Base-by-base conservation (phyloP, 2,888 invertebrate species). In the Baronia brevicornis region DNA sequence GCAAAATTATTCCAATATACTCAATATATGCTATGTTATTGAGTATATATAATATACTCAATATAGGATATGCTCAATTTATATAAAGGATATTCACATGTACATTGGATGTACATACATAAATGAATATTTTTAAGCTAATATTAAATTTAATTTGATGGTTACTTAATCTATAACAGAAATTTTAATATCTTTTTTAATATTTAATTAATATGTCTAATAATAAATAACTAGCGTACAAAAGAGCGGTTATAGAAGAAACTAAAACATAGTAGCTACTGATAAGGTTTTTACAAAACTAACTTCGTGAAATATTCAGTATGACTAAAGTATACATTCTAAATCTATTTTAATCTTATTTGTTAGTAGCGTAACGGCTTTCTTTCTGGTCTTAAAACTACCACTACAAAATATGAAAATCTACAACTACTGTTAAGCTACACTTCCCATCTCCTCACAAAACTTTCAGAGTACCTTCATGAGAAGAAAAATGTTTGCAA, bases 401-500 rank as follows among this genome's bases (percentile, higher is more conserved):
- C 77, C 56, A 51, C 78, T 79, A 78, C 74, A 44, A 53, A 71
- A 62, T 54, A 78, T 73, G 67, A 63, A 46, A 57, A 47, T 54
- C 74, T 77, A 80, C 72, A 55, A 53, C 79, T 80, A 82, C 77
- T 58, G 45, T 71, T 65, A 77, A 74, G 77, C 79, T 79, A 78
- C 56, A 62, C 65, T 71, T 74, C 63, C 69, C 64, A 73, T 75
- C 74, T 79, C 75, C 73, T 77, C 75, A 77, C 71, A 78, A 75
- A 80, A 79, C 77, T 74, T 80, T 77, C 69, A 73, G 67, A 72
- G 73, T 75, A 72, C 73, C 72, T 75, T 77, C 63, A 78, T 78
- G 75, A 80, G 78, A 75, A 82, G 80, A 82, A 84, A 82, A 82
- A 79, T 84, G 84, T 84, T 84, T 84, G 84, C 84, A 84, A 78